Base-by-base conservation (phyloP, 2,797 vertebrate species). In the Argentina silus region DNA sequence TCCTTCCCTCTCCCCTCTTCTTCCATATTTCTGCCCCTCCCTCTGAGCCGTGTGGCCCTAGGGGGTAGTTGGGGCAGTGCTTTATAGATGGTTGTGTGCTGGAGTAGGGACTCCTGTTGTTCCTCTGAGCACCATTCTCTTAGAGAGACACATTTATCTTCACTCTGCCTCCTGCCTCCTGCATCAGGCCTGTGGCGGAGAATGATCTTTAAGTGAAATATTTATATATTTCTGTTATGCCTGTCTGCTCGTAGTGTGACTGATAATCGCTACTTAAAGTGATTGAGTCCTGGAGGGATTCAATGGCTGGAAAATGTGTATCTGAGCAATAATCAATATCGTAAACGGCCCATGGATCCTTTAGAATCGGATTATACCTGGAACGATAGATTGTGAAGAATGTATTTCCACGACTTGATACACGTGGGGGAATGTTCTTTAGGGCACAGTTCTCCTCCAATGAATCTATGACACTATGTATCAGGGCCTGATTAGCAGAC, bases 191-290 rank as follows among this genome's bases (percentile, higher is more conserved):
- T 69, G 65, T 63, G 78, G 73, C 79, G 70, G 62, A 67, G 69
- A 81, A 75, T 66, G 77, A 76, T 87, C 77, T 81, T 81, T 83
- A 82, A 85, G 78, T 77, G 72, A 67, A 78, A 70, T 72, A 78
- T 75, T 82, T 81, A 76, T 75, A 51, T 83, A 79, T 75, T 73
- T 77, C 66, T 69, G 56, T 75, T 47, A 57, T 44, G 63, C 61
- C 27, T 61, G 51, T 73, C 51, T 64, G 53, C 44, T 66, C 60
- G 56, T n/a, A 10, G 44, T 47, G 71, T 56, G 45, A 50, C 75
- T 77, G n/a, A 53, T 68, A 44, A 55, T 66, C 53, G 4, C 51
- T 56, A 55, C 53, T 77, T 56, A 51, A 55, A 45, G 44, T 5
- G 15, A 65, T 50, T 45, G 7, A 17, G 48, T 68, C 43, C 44